Percentiles rank a stretch among this genome's conserved stretches.
Conservation (phyloP, 2,113 vertebrate genomes). For the Blennius ocellaris region DNA sequence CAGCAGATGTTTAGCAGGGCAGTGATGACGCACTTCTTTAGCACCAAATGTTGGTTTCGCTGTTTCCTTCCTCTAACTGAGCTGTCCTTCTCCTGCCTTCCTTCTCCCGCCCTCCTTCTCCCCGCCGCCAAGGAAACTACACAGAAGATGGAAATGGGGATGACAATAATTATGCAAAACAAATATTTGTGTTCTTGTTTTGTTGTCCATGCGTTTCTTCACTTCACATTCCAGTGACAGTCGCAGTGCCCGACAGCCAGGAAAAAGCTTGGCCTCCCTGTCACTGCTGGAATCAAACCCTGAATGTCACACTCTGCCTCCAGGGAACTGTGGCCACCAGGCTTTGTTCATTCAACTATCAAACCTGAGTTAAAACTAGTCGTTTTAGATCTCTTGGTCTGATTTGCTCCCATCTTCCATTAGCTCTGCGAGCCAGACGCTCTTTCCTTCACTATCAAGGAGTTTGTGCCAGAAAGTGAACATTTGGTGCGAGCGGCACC, state of each 20-base stretch:
- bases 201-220: conserved; percentile 18
- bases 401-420: conserved; percentile 19
- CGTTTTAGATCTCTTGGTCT: conserved; percentile 35
- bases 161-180: conserved; percentile 42
- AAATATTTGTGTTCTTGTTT: not conserved
- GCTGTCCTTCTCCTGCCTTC: too few species aligned
- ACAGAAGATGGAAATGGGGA: conserved; percentile 41
- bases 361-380: conserved; percentile 41
- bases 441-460: conserved; percentile 14
- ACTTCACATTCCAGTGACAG: conserved; percentile 37
- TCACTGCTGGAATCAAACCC: conserved; percentile 48
- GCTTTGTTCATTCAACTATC: conserved; percentile 58
- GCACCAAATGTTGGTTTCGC: conserved; percentile 34
- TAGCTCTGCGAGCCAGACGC: conserved; percentile 30
- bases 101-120: conserved; percentile 3
- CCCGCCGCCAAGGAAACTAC: conserved; percentile 28
- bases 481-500: conserved; percentile 49
- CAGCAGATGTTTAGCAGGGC: conserved; percentile 59
- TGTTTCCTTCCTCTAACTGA: conserved; percentile 49
- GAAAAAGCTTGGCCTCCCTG: conserved; percentile 25
- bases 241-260: conserved; percentile 45
- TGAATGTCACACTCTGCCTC: conserved; percentile 51
- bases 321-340: conserved; percentile 36
- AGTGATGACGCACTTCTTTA: conserved; percentile 15
- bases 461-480: conserved; percentile 32